Percentiles rank a stretch among this genome's conserved stretches.
These are phyloP conservation scores for Dasysyrphus tricinctus DNA, from an alignment of 2,888 invertebrate genomes.

Conservation along the genomic window DNA sequence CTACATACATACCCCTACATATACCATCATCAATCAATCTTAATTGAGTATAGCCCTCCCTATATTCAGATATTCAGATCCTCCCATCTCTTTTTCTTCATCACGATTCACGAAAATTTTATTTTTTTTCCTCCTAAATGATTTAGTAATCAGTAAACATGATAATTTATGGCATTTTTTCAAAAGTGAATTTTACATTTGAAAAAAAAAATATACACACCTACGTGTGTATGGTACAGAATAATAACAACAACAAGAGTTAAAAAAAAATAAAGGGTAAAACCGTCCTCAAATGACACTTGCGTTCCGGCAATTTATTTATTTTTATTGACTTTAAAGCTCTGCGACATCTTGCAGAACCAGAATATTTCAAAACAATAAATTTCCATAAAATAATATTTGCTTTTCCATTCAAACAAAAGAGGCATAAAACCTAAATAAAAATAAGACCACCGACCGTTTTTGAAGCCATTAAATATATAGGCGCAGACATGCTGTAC, in stretches of 20 bases:
- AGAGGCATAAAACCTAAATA: constrained; percentile 56
- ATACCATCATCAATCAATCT: constrained; percentile 70
- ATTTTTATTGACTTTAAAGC: constrained; percentile 73
- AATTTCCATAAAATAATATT: constrained; percentile 70
- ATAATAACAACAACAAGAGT: background rate
- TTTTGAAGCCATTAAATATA: constrained; percentile 63
- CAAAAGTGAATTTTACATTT: constrained; percentile 51
- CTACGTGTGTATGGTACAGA: background rate
- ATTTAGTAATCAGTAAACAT: constrained; percentile 72
- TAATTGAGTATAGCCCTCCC: constrained; percentile 35
- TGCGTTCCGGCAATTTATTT: constrained; percentile 72
- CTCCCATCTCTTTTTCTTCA: constrained; percentile 23
- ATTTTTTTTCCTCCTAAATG: constrained; percentile 61
- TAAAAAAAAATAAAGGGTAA: constrained; percentile 49
- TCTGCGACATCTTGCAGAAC: constrained; percentile 68
- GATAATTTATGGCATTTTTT: constrained; percentile 65
- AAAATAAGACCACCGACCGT: constrained; percentile 64
- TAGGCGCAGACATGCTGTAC: constrained; percentile 60
- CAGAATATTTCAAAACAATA: constrained; percentile 60
- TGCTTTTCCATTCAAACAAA: constrained; percentile 26
- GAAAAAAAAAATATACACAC: background rate
- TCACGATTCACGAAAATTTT: constrained; percentile 27
- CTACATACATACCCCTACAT: too few species aligned
- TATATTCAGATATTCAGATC: background rate
- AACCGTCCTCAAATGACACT: constrained; percentile 69